Evolutionary conservation across 2,113 vertebrate genomes (phyloP), one percentile per base, ranked within the genome.

Genomic region (Desmodus rotundus): DNA sequence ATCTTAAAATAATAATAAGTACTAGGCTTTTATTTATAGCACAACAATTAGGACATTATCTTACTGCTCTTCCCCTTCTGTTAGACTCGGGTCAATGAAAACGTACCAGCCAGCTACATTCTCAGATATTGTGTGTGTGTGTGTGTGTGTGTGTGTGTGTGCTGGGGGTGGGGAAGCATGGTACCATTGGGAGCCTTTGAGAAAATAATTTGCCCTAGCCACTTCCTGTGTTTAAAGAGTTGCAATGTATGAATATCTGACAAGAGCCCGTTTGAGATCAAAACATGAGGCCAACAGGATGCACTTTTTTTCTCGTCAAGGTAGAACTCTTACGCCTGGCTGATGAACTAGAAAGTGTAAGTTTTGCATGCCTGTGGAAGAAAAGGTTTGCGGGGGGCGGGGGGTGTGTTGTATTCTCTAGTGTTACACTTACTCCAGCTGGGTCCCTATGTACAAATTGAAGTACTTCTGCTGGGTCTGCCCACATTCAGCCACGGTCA

Each of bases 181-280:
- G n/a, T 78, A 4, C 19, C 9, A 33, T 83, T 83, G 78, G 56
- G 50, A 77, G 33, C 15, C 77, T 93, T 87, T 86, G 43, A 72
- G 84, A 93, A 94, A 91, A 88, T 47, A 52, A 73, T 74, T 74
- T 91, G 26, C 19, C 52, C 54, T 50, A n/a, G 36, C 36, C 33
- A 70, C 68, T 96, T 94, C 68, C 87, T 89, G 31, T 67, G 61
- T 86, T 91, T 68, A 91, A 91, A 92, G 73, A 80, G 91, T 38
- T 82, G 26, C 13, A 36, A 8, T 76, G 33, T 93, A 58, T 87
- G 94, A 80, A 52, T 87, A 91, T 87, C 84, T 84, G 61, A 54
- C 24, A 74, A 82, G 33, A 67, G 26, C 63, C 28, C 45, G 45
- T 89, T 74, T 89, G 65, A 78, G 15, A 80, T 89, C 31, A 92